Evolutionary conservation across 2,113 vertebrate genomes (phyloP).

Genomic region (Echinops telfairi): DNA sequence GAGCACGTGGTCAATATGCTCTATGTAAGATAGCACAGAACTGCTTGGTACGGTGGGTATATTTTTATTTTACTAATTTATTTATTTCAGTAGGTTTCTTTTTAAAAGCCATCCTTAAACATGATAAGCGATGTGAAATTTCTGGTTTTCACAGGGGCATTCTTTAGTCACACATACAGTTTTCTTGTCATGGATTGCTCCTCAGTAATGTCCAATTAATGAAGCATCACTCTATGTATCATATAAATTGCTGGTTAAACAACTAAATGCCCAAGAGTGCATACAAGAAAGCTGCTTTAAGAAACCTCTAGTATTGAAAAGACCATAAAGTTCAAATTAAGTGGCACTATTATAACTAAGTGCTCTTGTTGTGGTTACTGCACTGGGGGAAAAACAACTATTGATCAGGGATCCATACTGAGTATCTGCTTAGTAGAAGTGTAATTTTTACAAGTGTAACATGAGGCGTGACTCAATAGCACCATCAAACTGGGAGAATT

Average conservation of each 20-base stretch:
- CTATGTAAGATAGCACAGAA: neutral
- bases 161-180: neutral
- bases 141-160: neutral
- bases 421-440: neutral
- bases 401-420: constrained; percentile 41
- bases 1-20: fast-evolving
- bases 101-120: neutral
- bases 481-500: neutral
- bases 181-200: neutral
- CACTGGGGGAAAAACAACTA: constrained; percentile 31
- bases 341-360: constrained; percentile 69
- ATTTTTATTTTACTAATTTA: too few species aligned
- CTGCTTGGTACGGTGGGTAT: neutral
- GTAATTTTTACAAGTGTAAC: neutral
- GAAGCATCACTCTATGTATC: constrained; percentile 54
- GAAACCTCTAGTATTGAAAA: constrained; percentile 53
- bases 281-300: constrained; percentile 26
- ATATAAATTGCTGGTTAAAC: constrained; percentile 14
- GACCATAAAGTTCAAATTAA: constrained; percentile 69
- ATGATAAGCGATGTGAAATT: neutral
- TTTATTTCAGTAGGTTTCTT: too few species aligned
- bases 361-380: constrained; percentile 59
- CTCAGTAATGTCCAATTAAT: constrained; percentile 25
- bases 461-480: neutral
- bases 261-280: neutral